Conservation (phyloP, 2,888 invertebrate genomes). For the Poecilus cupreus region DNA sequence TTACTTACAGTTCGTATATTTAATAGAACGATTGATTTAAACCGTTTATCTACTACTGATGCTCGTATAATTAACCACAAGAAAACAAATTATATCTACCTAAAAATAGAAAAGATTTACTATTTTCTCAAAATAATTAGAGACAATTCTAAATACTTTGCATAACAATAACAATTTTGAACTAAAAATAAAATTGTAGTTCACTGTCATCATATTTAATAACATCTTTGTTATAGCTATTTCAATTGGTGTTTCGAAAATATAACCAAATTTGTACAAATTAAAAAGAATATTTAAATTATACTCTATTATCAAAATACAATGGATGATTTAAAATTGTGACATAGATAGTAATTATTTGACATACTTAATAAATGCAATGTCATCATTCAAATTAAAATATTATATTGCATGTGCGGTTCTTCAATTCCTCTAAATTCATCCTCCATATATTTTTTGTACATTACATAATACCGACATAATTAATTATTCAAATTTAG, state of each 20-base stretch:
- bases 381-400: slow-evolving; percentile 22
- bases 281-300: background rate
- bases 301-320: background rate
- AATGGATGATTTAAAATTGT: slow-evolving; percentile 22
- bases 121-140: background rate
- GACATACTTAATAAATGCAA: slow-evolving; percentile 15
- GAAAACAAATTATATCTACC: background rate
- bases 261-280: background rate
- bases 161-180: slow-evolving; percentile 4
- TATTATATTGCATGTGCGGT: background rate
- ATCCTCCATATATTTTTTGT: background rate
- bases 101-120: background rate
- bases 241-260: background rate
- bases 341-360: slow-evolving; percentile 10
- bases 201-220: slow-evolving; percentile 25
- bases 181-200: slow-evolving; percentile 18
- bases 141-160: background rate
- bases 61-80: too few species aligned
- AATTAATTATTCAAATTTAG: background rate
- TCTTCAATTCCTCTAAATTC: background rate
- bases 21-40: too few species aligned
- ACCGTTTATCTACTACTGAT: too few species aligned
- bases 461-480: slow-evolving; percentile 6
- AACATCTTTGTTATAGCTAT: background rate
- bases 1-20: too few species aligned